phyloP scores from a whole-genome alignment of 1,140 invertebrate genomes.

The Pseudomyrmex sp. region DNA sequence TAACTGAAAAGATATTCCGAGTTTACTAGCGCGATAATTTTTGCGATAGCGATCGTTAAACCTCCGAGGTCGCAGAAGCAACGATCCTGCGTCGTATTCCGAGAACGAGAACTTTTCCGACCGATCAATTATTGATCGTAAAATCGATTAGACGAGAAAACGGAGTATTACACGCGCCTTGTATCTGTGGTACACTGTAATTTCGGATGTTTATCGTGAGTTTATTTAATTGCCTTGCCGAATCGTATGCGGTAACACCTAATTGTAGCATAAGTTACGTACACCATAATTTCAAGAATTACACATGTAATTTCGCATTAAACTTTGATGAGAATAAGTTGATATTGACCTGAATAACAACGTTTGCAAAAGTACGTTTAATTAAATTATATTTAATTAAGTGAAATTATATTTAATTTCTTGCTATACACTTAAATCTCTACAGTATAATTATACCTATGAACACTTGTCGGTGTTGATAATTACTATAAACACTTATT shows the following conservation, averaged over 20 bases:
- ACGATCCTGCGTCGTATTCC: conserved; percentile 35
- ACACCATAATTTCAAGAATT: conserved; percentile 19
- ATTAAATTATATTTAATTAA: background rate
- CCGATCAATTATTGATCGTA: conserved; percentile 51
- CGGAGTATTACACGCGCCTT: conserved; percentile 41
- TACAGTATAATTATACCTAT: background rate
- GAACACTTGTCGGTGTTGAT: too few species aligned
- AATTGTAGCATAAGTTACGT: conserved; percentile 9
- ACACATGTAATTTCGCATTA: conserved; percentile 17
- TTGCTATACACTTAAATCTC: background rate
- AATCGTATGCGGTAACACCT: conserved; percentile 36
- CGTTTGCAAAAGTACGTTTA: conserved; percentile 6
- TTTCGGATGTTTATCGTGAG: conserved; percentile 48
- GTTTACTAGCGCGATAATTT: conserved; percentile 29
- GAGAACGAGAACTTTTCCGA: conserved; percentile 23
- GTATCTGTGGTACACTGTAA: conserved; percentile 41
- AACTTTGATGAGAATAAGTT: conserved; percentile 49
- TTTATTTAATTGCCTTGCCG: conserved; percentile 19
- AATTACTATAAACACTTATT: too few species aligned
- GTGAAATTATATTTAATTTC: background rate
- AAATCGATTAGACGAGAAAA: conserved; percentile 26
- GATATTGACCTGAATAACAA: conserved; percentile 37
- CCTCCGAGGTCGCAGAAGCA: conserved; percentile 26
- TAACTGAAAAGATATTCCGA: conserved; percentile 19
- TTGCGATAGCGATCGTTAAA: background rate